A percentile compares a stretch with the other conserved stretches of the same genome.
These are phyloP conservation scores for Neomicropteryx cornuta DNA, from an alignment of 1,140 invertebrate genomes.

Conservation along the genomic window DNA sequence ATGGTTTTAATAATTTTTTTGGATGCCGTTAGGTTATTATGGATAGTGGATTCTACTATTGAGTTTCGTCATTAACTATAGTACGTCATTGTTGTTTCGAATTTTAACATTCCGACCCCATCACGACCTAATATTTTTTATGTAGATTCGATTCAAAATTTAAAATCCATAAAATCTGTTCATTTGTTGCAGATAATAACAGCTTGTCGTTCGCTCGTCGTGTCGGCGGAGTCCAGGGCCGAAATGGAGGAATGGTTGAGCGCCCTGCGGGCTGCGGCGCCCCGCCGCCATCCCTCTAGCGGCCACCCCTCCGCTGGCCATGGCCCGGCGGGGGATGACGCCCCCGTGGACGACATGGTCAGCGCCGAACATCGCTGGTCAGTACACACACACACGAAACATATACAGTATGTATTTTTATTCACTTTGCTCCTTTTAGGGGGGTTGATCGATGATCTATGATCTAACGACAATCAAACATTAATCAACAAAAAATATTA, in stretches of 20 bases:
- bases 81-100: too few relatives aligned
- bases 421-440: not conserved
- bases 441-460: too few relatives aligned
- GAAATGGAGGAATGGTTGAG: conserved; percentile 89
- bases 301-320: conserved; percentile 61
- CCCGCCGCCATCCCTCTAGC: conserved; percentile 49
- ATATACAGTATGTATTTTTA: not conserved
- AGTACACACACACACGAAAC: conserved; percentile 7
- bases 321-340: conserved; percentile 41
- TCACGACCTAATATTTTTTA: too few relatives aligned
- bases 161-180: too few relatives aligned
- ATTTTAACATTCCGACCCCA: too few relatives aligned
- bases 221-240: conserved; percentile 67
- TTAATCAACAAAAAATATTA: too few relatives aligned
- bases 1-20: too few relatives aligned
- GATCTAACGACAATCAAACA: too few relatives aligned
- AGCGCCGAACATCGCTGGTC: conserved; percentile 86
- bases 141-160: too few relatives aligned
- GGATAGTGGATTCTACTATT: too few relatives aligned
- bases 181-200: conserved; percentile 72
- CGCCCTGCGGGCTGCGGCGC: conserved; percentile 59
- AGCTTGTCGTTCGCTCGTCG: conserved; percentile 67
- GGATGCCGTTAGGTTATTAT: too few relatives aligned
- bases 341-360: conserved; percentile 51
- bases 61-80: too few relatives aligned